phyloP scores from a whole-genome alignment of 2,888 invertebrate genomes.

The Caenorhabditis sinica region DNA sequence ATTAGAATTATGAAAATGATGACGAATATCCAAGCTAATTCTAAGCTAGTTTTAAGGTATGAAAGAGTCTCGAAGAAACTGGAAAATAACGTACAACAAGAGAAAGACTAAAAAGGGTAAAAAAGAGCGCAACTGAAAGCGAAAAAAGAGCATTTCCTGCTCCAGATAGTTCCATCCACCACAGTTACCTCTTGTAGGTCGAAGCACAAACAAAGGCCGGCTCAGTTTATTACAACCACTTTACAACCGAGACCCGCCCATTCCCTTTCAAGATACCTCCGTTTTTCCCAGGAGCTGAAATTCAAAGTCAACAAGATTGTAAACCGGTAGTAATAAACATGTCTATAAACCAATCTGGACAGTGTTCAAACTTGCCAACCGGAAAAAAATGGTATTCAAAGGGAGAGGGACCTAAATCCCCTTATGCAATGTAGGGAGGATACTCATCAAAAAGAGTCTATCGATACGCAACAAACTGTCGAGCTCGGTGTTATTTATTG shows the following conservation, averaged over 20 bases:
- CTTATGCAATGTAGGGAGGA: not conserved
- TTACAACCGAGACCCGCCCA: slow-evolving; percentile 9
- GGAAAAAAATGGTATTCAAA: not conserved
- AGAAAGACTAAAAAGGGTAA: too few relatives aligned
- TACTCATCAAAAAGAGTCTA: slow-evolving; percentile 26
- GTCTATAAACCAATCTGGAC: not conserved
- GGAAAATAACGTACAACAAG: too few relatives aligned
- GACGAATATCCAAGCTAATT: too few relatives aligned
- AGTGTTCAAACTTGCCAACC: not conserved
- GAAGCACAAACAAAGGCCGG: not conserved
- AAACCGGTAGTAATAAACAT: slow-evolving; percentile 1
- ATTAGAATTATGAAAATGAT: too few relatives aligned
- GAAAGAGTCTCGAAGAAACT: too few relatives aligned
- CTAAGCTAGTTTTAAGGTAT: too few relatives aligned
- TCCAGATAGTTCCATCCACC: not conserved
- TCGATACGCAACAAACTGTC: slow-evolving; percentile 18
- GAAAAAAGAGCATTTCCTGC: not conserved
- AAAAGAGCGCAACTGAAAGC: not conserved
- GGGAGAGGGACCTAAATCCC: not conserved
- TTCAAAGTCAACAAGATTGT: not conserved
- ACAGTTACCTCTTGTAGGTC: not conserved
- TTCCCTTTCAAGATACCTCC: not conserved
- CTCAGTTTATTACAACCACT: not conserved
- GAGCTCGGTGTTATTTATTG: slow-evolving; percentile 9
- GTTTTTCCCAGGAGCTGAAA: slow-evolving; percentile 19